Conservation (phyloP, 2,797 vertebrate genomes). For the Typhlichthys eigenmanni region DNA sequence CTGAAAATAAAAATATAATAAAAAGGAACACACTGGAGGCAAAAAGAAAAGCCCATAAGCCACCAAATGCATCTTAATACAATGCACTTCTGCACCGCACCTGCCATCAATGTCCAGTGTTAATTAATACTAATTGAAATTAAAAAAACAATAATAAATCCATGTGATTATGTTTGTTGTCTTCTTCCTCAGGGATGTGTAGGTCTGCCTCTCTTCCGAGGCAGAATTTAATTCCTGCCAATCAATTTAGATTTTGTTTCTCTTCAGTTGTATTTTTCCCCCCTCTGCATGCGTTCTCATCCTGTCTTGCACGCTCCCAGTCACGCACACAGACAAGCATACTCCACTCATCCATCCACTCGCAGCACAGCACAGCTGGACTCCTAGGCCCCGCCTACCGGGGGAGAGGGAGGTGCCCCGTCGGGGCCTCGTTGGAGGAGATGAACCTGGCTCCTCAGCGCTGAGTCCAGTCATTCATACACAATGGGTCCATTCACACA, state of each 20-base stretch:
- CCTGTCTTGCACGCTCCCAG: constrained; percentile 80
- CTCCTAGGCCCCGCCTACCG: constrained; percentile 83
- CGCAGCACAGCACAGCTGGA: constrained; percentile 82
- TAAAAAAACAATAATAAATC: constrained; percentile 68
- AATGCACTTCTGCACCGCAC: constrained; percentile 86
- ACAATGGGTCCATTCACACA: constrained; percentile 90
- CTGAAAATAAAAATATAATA: constrained; percentile 78
- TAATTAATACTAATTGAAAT: constrained; percentile 85
- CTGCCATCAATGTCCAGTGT: constrained; percentile 93
- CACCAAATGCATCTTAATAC: constrained; percentile 72
- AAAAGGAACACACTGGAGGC: constrained; percentile 87
- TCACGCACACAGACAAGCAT: constrained; percentile 76
- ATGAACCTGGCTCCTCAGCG: constrained; percentile 87
- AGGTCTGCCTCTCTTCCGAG: constrained; percentile 86
- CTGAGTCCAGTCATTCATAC: constrained; percentile 92
- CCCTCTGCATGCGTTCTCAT: constrained; percentile 90
- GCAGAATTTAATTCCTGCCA: constrained; percentile 74
- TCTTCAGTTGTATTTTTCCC: constrained; percentile 67
- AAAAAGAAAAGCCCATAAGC: constrained; percentile 88
- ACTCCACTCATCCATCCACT: constrained; percentile 81
- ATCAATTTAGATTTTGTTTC: constrained; percentile 67
- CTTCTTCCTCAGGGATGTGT: constrained; percentile 71
- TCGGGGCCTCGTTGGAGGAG: constrained; percentile 78
- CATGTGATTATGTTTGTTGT: constrained; percentile 79
- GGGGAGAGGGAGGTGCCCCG: constrained; percentile 73